These are phyloP conservation scores for Thymelicus acteon DNA, from an alignment of 2,888 invertebrate species.

Conservation along the genomic window DNA sequence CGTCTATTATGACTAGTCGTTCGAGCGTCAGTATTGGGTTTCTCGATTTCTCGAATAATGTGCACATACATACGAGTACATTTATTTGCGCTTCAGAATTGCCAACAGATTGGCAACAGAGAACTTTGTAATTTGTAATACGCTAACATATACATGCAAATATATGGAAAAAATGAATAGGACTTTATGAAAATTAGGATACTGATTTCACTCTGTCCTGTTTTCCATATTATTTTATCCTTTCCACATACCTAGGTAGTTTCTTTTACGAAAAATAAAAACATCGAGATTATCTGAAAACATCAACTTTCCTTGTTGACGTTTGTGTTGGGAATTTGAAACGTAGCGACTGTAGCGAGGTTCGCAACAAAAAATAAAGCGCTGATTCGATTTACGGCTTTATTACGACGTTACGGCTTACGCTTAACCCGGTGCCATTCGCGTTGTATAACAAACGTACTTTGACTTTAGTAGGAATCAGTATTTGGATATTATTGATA, in stretches of 20 bases:
- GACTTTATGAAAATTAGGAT: too few relatives aligned
- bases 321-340: constrained; percentile 5
- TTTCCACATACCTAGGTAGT: neutral
- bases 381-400: constrained; percentile 10
- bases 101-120: too few relatives aligned
- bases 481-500: neutral
- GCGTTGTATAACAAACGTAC: neutral
- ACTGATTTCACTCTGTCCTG: neutral
- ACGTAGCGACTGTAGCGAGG: neutral
- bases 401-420: neutral
- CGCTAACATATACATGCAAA: too few relatives aligned
- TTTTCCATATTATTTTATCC: neutral
- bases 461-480: neutral
- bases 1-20: too few relatives aligned
- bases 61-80: too few relatives aligned
- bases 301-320: constrained; percentile 2
- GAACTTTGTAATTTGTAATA: too few relatives aligned
- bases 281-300: neutral
- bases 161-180: too few relatives aligned
- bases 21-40: too few relatives aligned
- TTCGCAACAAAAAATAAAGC: neutral
- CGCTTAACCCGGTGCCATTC: neutral
- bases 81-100: too few relatives aligned
- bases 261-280: constrained; percentile 10
- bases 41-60: too few relatives aligned